Conservation (phyloP, 92 coral and sea anemone genomes). For the Zoanthus solanderi region DNA sequence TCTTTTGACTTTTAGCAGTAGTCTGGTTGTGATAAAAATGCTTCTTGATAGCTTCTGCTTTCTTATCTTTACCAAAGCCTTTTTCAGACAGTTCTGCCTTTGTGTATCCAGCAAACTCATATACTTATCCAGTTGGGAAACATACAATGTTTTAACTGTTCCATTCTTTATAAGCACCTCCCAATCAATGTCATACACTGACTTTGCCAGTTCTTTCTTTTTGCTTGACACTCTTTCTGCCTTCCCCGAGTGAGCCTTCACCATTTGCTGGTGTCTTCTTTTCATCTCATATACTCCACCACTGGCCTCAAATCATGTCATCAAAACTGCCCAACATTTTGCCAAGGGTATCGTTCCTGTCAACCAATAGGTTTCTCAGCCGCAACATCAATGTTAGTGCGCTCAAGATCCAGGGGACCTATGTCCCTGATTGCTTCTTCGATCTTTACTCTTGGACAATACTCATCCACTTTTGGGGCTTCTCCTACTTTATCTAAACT, state of each 20-base stretch:
- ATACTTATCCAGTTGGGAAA: constrained; percentile 36
- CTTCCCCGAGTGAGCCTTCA: constrained; percentile 32
- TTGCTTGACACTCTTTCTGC: constrained; percentile 38
- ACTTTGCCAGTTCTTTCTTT: constrained; percentile 40
- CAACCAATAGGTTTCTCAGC: constrained; percentile 11
- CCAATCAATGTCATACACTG: constrained; percentile 51
- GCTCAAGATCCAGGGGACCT: not conserved
- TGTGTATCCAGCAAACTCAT: constrained; percentile 36
- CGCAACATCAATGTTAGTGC: constrained; percentile 24
- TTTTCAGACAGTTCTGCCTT: constrained; percentile 36
- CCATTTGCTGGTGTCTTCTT: constrained; percentile 20
- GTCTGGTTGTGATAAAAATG: constrained; percentile 43
- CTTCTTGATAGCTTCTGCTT: constrained; percentile 47
- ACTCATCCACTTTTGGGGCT: constrained; percentile 58
- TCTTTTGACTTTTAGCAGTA: constrained; percentile 21
- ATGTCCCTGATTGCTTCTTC: constrained; percentile 16
- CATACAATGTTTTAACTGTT: constrained; percentile 18
- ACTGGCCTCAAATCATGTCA: constrained; percentile 37
- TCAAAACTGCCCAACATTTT: constrained; percentile 39
- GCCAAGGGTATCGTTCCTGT: constrained; percentile 58
- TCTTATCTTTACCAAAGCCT: constrained; percentile 52
- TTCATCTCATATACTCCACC: constrained; percentile 40
- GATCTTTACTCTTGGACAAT: constrained; percentile 36
- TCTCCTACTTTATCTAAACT: constrained; percentile 46
- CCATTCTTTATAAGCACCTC: constrained; percentile 27